Base-by-base conservation (phyloP, 2,797 vertebrate genomes). In the Tenualosa ilisha region DNA sequence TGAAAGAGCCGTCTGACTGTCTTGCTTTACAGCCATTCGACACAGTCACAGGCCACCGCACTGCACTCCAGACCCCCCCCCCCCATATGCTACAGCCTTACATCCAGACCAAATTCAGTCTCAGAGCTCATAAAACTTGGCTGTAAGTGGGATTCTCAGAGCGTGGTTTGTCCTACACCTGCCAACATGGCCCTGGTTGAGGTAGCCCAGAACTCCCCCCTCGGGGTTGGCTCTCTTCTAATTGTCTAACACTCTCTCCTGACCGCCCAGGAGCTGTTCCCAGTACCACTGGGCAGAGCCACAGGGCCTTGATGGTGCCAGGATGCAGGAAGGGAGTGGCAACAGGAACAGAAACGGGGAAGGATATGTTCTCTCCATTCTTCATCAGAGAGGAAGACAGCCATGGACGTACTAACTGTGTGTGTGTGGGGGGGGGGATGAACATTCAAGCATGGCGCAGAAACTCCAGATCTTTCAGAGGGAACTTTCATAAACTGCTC, bases 351-450 rank as follows among this genome's bases (percentile, higher is more conserved):
- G 17, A 88, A 63, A 72, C 82, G 51, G 81, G 43, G 65, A 15
- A 87, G 72, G 53, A 91, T 91, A 89, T 40, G 11, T 81, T 79
- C 81, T 53, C 86, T 88, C 82, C 68, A 75, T 85, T 84, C 61
- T 86, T 85, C 79, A 85, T 82, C 84, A 86, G 83, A 88, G 83
- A 68, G 40, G 31, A 82, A 54, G 86, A 82, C 81, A 50, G 56
- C 15, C 68, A 75, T 75, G 50, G 7, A 12, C 11, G 68, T 6
- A 40, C 68, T 20, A 3, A 43, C 31, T 72, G 31, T 40, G 46
- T 49, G 46, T 49, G 46, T 49, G 46, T 49, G 51, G 3, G 8
- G 7, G 8, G 13, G 15, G 13, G 15, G 4, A 2, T 75, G 68
- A 43, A 37, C 68, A 43, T 43, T 11, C 68, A 75, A 13, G 15